Conservation (phyloP, 2,113 vertebrate genomes). For the Pluvianellus socialis region DNA sequence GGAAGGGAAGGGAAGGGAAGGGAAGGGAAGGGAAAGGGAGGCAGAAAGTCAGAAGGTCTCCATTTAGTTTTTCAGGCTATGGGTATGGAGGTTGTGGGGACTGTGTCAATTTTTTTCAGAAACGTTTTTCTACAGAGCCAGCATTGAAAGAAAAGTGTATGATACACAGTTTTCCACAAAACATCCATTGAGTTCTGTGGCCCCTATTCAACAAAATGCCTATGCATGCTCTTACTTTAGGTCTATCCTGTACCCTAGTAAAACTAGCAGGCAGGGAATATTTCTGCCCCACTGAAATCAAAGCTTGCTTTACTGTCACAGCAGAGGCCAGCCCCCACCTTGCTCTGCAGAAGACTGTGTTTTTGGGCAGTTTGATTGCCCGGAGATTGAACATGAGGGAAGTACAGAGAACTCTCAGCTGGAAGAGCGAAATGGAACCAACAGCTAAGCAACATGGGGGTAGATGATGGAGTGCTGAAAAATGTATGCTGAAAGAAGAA, state of each 20-base stretch:
- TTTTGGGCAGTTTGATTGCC: background rate
- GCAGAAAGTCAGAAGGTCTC: background rate
- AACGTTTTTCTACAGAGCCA: background rate
- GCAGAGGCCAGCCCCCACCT: background rate
- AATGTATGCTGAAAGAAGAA: background rate
- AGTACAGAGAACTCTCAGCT: background rate
- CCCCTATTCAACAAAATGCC: background rate
- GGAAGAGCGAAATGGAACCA: background rate
- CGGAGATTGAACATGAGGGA: background rate
- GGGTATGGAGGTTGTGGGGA: background rate
- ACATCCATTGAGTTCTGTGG: background rate
- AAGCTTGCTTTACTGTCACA: background rate
- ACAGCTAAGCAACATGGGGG: background rate
- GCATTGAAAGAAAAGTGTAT: background rate
- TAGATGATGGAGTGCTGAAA: background rate
- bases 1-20: background rate
- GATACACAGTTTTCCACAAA: background rate
- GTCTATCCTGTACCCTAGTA: background rate
- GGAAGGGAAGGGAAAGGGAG: background rate
- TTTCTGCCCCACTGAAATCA: background rate
- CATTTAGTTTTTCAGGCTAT: background rate
- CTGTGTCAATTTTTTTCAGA: background rate
- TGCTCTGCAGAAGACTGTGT: background rate
- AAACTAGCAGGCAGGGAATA: background rate
- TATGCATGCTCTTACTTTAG: background rate